phyloP scores from a whole-genome alignment of 2,797 vertebrate species.

The Ctenopoma kingsleyae region DNA sequence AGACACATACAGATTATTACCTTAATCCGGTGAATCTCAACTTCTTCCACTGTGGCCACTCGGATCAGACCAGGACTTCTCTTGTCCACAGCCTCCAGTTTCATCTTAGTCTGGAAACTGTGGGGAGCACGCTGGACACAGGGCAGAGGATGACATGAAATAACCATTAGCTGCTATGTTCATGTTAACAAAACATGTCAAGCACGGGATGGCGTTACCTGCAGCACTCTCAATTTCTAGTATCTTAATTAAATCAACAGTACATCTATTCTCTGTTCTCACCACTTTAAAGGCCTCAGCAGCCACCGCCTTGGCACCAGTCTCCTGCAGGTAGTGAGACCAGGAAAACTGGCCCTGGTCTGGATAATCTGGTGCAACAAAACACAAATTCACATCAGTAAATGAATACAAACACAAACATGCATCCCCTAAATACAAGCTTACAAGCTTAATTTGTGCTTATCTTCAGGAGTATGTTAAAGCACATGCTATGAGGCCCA shows the following conservation, averaged over 20 bases:
- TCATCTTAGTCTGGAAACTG: conserved; percentile 94
- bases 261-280: conserved; percentile 49
- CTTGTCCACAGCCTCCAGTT: conserved; percentile 95
- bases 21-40: conserved; percentile 96
- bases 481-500: neutral
- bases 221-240: neutral
- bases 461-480: neutral
- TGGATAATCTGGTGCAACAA: conserved; percentile 89
- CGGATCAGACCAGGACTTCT: conserved; percentile 93
- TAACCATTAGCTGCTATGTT: neutral
- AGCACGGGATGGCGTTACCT: neutral
- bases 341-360: conserved; percentile 93
- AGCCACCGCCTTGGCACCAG: conserved; percentile 90
- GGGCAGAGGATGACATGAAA: conserved; percentile 20
- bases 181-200: neutral
- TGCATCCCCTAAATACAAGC: too few species aligned
- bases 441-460: neutral
- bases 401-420: neutral
- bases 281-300: conserved; percentile 93
- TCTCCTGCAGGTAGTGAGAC: conserved; percentile 95
- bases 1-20: conserved; percentile 52
- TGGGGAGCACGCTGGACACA: conserved; percentile 89
- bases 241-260: neutral
- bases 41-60: conserved; percentile 93
- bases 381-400: conserved; percentile 7